These are phyloP conservation scores for Pemphigus obesinymphae DNA, from an alignment of 1,140 invertebrate genomes.

Conservation along the genomic window DNA sequence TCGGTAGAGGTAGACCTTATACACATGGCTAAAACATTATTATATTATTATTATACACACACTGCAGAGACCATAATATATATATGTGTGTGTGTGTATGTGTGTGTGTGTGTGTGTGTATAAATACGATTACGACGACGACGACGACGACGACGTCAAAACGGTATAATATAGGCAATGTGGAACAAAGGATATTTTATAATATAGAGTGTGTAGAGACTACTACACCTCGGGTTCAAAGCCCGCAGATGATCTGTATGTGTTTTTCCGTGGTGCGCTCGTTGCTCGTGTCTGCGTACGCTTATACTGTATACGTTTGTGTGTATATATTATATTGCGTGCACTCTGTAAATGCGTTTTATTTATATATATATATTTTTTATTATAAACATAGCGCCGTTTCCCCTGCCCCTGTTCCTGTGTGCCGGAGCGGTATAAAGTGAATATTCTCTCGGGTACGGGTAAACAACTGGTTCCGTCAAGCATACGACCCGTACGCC, in stretches of 20 bases:
- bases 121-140: not conserved
- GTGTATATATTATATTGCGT: not conserved
- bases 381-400: too few relatives aligned
- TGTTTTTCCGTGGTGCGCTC: not conserved
- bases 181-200: constrained; percentile 23
- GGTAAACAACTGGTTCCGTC: constrained; percentile 1
- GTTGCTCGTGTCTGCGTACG: not conserved
- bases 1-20: too few relatives aligned
- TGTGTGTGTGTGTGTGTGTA: too few relatives aligned
- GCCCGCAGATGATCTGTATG: constrained; percentile 26
- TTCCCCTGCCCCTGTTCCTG: too few relatives aligned
- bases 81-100: too few relatives aligned
- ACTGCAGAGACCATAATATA: not conserved
- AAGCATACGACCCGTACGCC: not conserved
- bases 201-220: not conserved
- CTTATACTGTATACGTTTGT: not conserved
- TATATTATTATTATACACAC: not conserved
- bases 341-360: not conserved
- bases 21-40: too few relatives aligned
- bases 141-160: not conserved
- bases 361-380: not conserved
- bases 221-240: constrained; percentile 20
- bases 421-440: too few relatives aligned
- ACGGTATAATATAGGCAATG: not conserved
- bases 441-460: constrained; percentile 2